Percentiles rank a stretch among this genome's conserved stretches.
Evolutionary conservation across 2,113 vertebrate genomes (phyloP).

Genomic region (Dolichallabes microphthalmus): DNA sequence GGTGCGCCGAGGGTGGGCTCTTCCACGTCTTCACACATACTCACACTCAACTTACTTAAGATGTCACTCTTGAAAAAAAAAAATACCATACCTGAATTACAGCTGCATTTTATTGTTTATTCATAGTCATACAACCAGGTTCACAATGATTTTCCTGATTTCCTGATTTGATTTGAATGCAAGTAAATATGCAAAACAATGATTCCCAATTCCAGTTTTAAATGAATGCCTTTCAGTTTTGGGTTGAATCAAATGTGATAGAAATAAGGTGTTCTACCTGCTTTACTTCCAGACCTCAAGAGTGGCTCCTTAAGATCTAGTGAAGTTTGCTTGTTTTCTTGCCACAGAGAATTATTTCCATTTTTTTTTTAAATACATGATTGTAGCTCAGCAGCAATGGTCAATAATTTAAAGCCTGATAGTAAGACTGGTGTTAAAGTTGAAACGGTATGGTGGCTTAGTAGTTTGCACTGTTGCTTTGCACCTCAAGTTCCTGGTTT

Average conservation of each 20-base stretch:
- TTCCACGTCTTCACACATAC: conserved; percentile 72
- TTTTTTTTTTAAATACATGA: neutral
- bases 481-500: too few relatives aligned
- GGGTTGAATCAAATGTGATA: neutral
- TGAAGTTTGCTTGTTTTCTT: neutral
- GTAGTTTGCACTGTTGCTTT: too few relatives aligned
- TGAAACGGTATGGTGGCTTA: too few relatives aligned
- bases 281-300: neutral
- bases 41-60: conserved; percentile 4
- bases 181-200: neutral
- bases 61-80: neutral
- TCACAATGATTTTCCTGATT: neutral
- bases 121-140: neutral
- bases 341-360: neutral
- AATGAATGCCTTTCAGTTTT: neutral
- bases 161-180: neutral
- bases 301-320: neutral
- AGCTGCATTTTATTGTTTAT: neutral
- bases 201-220: neutral
- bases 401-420: neutral
- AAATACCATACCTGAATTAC: neutral
- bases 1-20: conserved; percentile 77
- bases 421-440: neutral
- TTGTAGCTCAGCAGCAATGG: neutral
- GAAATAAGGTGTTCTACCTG: neutral